These are phyloP conservation scores for Pardosa pseudoannulata DNA, from an alignment of 2,888 invertebrate genomes.

Conservation along the genomic window DNA sequence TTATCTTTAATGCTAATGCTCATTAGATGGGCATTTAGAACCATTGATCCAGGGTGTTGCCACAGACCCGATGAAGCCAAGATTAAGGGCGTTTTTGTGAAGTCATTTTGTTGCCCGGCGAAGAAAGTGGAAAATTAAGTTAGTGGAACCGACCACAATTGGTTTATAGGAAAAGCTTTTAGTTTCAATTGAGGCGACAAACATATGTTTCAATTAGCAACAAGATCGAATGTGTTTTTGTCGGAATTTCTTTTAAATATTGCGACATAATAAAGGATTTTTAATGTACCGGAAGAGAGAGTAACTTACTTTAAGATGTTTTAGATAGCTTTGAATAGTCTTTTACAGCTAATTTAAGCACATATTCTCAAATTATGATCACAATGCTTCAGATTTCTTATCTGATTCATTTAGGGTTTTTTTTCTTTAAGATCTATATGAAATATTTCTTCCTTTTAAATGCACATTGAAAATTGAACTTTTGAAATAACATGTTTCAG, in stretches of 20 bases:
- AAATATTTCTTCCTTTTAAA: no score
- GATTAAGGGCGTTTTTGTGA: slow-evolving; percentile 49
- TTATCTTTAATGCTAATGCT: slow-evolving; percentile 65
- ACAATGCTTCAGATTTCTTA: no score
- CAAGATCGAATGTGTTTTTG: slow-evolving; percentile 33
- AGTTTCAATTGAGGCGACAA: slow-evolving; percentile 27
- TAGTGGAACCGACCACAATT: slow-evolving; percentile 58
- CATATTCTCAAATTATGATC: no score
- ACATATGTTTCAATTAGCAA: slow-evolving; percentile 52
- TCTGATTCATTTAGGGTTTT: no score
- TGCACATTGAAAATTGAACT: no score
- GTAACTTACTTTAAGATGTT: slow-evolving; percentile 18
- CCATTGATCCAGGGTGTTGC: slow-evolving; percentile 57
- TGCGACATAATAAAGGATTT: slow-evolving; percentile 32
- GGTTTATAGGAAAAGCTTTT: slow-evolving; percentile 67
- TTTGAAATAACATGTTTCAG: no score
- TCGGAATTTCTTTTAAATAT: slow-evolving; percentile 17
- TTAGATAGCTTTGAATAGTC: no score
- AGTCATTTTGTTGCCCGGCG: slow-evolving; percentile 38
- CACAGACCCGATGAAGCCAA: slow-evolving; percentile 33
- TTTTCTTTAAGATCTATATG: no score
- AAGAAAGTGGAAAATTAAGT: slow-evolving; percentile 61
- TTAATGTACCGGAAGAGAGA: slow-evolving; percentile 30
- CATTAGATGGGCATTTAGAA: slow-evolving; percentile 68
- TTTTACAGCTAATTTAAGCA: no score